Evolutionary conservation across 2,888 invertebrate genomes (phyloP).

Genomic region (Hyalella azteca): DNA sequence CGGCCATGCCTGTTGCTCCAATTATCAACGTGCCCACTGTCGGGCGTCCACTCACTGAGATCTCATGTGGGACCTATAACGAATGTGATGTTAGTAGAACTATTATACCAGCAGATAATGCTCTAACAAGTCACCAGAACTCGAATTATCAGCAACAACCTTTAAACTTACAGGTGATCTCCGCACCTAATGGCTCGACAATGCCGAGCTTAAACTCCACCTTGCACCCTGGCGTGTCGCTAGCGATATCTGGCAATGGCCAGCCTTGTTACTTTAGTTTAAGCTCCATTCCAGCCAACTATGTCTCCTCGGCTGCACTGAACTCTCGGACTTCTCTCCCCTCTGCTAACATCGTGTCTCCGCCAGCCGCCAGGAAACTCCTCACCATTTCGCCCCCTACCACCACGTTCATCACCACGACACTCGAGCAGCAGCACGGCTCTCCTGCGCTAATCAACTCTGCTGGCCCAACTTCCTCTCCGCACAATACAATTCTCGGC

Average conservation of each 20-base stretch:
- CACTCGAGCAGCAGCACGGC: too few relatives aligned
- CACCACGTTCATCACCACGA: too few relatives aligned
- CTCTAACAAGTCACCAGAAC: not conserved
- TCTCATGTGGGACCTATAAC: slow-evolving; percentile 12
- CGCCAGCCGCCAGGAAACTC: not conserved
- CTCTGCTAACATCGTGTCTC: not conserved
- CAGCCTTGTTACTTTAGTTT: not conserved
- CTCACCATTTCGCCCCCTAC: too few relatives aligned
- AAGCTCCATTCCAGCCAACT: not conserved
- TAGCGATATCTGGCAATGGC: not conserved
- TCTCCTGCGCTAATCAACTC: too few relatives aligned
- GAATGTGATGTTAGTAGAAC: not conserved
- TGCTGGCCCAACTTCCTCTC: too few relatives aligned
- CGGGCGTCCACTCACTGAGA: not conserved
- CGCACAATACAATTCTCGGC: too few relatives aligned
- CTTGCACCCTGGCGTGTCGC: not conserved
- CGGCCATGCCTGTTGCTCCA: not conserved
- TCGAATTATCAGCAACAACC: slow-evolving; percentile 48
- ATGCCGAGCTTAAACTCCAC: not conserved
- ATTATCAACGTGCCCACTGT: not conserved
- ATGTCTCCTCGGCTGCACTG: not conserved
- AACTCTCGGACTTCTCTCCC: not conserved
- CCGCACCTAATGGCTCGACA: not conserved
- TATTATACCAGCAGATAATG: not conserved
- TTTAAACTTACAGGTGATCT: slow-evolving; percentile 46